These are phyloP conservation scores for Sebastes iracundus DNA, from an alignment of 2,797 vertebrate genomes.

Conservation along the genomic window DNA sequence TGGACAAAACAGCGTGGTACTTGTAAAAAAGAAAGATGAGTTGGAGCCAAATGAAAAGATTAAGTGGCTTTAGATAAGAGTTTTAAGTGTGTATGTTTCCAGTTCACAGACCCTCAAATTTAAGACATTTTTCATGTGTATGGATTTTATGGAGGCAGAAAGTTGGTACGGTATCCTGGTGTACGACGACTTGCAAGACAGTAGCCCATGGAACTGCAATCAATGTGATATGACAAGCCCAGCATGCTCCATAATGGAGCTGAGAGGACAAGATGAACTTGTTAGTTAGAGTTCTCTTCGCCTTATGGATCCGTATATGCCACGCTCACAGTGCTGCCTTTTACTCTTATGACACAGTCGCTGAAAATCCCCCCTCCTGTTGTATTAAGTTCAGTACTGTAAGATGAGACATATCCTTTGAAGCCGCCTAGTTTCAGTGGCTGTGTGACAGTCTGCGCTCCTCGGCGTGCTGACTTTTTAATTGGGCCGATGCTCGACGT, in stretches of 20 bases:
- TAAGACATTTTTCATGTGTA: not conserved
- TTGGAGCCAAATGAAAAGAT: not conserved
- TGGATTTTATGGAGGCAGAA: not conserved
- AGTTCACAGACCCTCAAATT: not conserved
- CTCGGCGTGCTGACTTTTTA: not conserved
- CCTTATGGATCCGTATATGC: too few species aligned
- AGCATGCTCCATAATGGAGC: not conserved
- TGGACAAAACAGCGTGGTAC: not conserved
- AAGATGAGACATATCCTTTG: not conserved
- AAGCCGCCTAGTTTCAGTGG: not conserved
- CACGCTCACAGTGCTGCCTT: not conserved
- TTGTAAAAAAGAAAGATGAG: not conserved
- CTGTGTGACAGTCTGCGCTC: not conserved
- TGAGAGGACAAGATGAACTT: conserved; percentile 1
- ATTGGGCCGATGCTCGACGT: not conserved
- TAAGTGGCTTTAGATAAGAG: not conserved
- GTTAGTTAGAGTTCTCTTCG: not conserved
- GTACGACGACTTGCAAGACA: not conserved
- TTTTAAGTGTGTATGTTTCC: not conserved
- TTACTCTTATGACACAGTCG: not conserved
- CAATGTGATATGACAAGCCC: not conserved
- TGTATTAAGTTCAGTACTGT: not conserved
- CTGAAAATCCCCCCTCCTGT: not conserved
- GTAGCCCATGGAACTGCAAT: not conserved
- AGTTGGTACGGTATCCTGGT: not conserved